Percentiles rank a stretch among this genome's conserved stretches.
Conservation (phyloP, 2,888 invertebrate species). For the Sussaba pulchella region DNA sequence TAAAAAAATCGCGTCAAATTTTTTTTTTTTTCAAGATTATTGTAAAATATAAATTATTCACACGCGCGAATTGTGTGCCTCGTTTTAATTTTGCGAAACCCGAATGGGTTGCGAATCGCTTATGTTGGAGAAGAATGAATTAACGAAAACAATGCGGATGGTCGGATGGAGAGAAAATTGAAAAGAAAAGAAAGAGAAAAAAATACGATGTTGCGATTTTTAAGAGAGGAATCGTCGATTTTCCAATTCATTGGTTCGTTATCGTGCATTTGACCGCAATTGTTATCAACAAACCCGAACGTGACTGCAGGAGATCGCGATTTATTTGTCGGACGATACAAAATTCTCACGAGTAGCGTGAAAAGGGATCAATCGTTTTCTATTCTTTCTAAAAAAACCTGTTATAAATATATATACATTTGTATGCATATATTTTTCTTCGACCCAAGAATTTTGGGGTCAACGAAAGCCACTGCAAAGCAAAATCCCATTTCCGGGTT, state of each 20-base stretch:
- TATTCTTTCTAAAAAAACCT: neutral
- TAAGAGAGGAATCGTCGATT: slow-evolving; percentile 20
- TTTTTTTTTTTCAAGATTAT: slow-evolving; percentile 29
- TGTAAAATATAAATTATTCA: slow-evolving; percentile 68
- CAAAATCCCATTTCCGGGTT: neutral
- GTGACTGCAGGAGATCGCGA: neutral
- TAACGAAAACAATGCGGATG: neutral
- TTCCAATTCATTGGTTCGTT: neutral
- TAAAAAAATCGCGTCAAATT: slow-evolving; percentile 9
- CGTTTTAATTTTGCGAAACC: slow-evolving; percentile 68
- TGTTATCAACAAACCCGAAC: neutral
- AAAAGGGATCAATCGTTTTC: slow-evolving; percentile 23
- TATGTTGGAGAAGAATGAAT: neutral
- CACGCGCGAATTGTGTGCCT: slow-evolving; percentile 63
- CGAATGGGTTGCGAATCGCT: neutral
- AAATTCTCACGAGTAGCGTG: neutral
- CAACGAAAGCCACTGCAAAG: neutral
- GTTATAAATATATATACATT: neutral
- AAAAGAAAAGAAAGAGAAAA: too few relatives aligned
- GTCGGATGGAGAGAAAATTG: neutral
- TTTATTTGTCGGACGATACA: neutral
- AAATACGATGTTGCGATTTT: slow-evolving; percentile 1
- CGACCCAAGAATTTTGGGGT: neutral
- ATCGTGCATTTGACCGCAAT: slow-evolving; percentile 1
- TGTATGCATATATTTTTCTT: neutral